Percentiles rank a stretch among this genome's conserved stretches.
Evolutionary conservation across 2,797 vertebrate species (phyloP).

Genomic region (Enteromius treurensis): DNA sequence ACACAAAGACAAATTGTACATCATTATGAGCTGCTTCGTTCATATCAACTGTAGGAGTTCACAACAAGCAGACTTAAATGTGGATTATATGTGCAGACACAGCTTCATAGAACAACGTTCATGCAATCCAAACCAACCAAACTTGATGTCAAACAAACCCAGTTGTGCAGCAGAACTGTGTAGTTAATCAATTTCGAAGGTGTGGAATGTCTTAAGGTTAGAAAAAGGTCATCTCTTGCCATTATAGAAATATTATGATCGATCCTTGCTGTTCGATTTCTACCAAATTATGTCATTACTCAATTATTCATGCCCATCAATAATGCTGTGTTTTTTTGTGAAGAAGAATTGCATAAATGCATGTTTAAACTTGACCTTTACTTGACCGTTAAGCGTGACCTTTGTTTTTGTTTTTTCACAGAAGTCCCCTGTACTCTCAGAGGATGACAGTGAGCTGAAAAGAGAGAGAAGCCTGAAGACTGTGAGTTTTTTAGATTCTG

Average conservation of each 20-base stretch:
- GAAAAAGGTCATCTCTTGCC: neutral
- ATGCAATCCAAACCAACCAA: neutral
- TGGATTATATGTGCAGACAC: neutral
- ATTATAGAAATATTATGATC: neutral
- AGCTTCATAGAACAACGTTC: neutral
- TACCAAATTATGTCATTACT: neutral
- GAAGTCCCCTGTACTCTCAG: constrained; percentile 83
- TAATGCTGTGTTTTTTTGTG: neutral
- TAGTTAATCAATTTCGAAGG: neutral
- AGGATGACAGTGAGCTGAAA: constrained; percentile 88
- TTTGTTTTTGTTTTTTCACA: constrained; percentile 65
- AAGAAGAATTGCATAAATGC: neutral
- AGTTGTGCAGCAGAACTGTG: neutral
- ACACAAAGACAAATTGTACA: neutral
- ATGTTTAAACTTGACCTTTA: neutral
- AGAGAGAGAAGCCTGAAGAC: constrained; percentile 81
- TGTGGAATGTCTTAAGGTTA: neutral
- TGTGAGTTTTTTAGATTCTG: constrained; percentile 85
- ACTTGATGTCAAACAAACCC: neutral
- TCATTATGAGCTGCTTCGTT: neutral
- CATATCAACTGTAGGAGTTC: neutral
- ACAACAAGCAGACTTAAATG: neutral
- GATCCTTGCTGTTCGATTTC: neutral
- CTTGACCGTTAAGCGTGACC: neutral
- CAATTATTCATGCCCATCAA: neutral